Evolutionary conservation across 2,888 invertebrate species (phyloP).

Genomic region (Invenusta paracnida): DNA sequence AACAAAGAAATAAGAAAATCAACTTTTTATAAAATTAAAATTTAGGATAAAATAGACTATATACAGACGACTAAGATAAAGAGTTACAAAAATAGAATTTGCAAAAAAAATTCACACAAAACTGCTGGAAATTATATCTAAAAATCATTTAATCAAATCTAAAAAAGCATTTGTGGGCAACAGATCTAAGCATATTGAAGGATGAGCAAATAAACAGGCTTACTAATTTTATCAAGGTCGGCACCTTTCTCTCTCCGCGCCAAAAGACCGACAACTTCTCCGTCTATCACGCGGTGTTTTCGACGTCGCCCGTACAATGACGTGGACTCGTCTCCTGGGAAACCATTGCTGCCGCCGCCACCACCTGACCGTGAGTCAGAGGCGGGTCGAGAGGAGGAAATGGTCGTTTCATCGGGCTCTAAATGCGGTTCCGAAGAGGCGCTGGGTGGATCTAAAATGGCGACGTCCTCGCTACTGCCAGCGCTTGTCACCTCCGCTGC

Average conservation of each 20-base stretch:
- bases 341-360: background rate
- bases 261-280: slow-evolving; percentile 30
- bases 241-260: slow-evolving; percentile 1
- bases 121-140: no score
- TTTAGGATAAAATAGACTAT: no score
- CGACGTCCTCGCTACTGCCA: background rate
- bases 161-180: no score
- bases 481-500: background rate
- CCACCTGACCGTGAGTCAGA: background rate
- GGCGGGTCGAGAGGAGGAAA: background rate
- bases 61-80: no score
- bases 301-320: slow-evolving; percentile 33
- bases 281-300: slow-evolving; percentile 34
- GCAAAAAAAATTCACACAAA: no score
- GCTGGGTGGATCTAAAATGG: background rate
- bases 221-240: background rate
- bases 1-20: no score
- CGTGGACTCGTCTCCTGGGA: slow-evolving; percentile 17
- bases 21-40: no score
- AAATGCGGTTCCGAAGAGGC: background rate
- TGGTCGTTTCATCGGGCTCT: background rate
- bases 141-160: no score
- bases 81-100: no score
- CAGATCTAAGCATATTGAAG: no score
- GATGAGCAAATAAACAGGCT: no score